Base-by-base conservation (phyloP, 2,113 vertebrate species). In the Phasianus colchicus region DNA sequence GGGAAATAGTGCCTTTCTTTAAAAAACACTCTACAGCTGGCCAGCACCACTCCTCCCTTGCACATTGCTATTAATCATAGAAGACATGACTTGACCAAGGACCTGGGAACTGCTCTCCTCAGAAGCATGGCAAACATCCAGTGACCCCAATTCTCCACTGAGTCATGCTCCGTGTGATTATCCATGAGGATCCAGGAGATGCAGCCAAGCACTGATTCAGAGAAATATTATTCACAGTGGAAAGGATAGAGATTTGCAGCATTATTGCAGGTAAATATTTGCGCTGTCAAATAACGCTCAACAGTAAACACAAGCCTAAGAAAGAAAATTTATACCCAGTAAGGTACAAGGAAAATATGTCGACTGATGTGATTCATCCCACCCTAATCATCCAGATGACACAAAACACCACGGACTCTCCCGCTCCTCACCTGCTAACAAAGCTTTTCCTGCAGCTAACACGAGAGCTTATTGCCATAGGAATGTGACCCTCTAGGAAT, bases 181-280 rank as follows among this genome's bases (percentile, higher is more conserved):
- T 71, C 89, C 4, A 0, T 3, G 6, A 89, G 75, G 75, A 83
- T 21, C 63, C 75, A 87, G 71, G 52, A 83, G 67, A 1, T 92
- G 88, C 83, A 93, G 93, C 88, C 92, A 83, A 88, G 79, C 91
- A 95, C 58, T 74, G 90, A 95, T 95, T 94, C 93, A 77, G 79
- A 83, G 93, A 60, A 92, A 73, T 78, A 73, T 63, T 91, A 88
- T 57, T 92, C 92, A 45, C 75, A 83, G 92, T 14, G 61, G 90
- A 89, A 54, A 87, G 71, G 89, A 96, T 16, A 67, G 83, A 96
- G 91, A 96, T 96, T 92, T 95, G 90, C 82, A 70, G 88, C 80
- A 93, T 96, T 96, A 97, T 55, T 95, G 90, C 89, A 94, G 86
- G 95, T 96, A 97, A 97, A 97, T 97, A 97, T 97, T 97, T 96